phyloP scores from a whole-genome alignment of 2,888 invertebrate genomes.

The Miltochrista miniata region DNA sequence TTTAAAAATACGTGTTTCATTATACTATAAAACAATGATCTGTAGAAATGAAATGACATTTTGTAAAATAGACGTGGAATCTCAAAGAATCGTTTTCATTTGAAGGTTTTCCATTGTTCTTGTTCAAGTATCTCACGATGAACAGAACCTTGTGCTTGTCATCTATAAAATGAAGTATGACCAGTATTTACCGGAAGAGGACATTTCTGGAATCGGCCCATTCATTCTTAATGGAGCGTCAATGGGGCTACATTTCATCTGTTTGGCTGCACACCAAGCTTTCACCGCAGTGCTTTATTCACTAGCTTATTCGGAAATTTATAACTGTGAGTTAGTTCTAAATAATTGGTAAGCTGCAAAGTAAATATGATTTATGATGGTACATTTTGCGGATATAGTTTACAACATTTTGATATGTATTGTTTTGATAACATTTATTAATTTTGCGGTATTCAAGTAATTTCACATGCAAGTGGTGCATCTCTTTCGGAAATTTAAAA shows the following conservation, averaged over 20 bases:
- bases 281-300: slow-evolving; percentile 76
- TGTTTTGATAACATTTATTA: no score
- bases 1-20: no score
- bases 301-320: slow-evolving; percentile 74
- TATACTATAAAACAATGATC: no score
- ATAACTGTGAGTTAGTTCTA: slow-evolving; percentile 78
- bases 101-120: slow-evolving; percentile 57
- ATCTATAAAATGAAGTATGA: slow-evolving; percentile 61
- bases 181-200: slow-evolving; percentile 77
- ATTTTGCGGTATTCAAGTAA: no score
- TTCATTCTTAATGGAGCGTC: slow-evolving; percentile 80
- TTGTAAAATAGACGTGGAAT: no score
- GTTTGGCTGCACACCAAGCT: slow-evolving; percentile 77
- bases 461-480: no score
- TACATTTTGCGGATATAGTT: no score
- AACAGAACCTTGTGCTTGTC: slow-evolving; percentile 43
- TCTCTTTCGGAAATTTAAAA: no score
- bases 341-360: slow-evolving; percentile 72
- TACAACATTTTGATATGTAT: no score
- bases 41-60: no score
- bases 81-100: slow-evolving; percentile 63
- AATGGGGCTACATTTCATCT: slow-evolving; percentile 77
- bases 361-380: slow-evolving; percentile 43
- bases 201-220: slow-evolving; percentile 80
- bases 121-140: slow-evolving; percentile 31